Evolutionary conservation across 2,797 vertebrate genomes (phyloP), one percentile per base, ranked within the genome.

Genomic region (Botia almorhae): DNA sequence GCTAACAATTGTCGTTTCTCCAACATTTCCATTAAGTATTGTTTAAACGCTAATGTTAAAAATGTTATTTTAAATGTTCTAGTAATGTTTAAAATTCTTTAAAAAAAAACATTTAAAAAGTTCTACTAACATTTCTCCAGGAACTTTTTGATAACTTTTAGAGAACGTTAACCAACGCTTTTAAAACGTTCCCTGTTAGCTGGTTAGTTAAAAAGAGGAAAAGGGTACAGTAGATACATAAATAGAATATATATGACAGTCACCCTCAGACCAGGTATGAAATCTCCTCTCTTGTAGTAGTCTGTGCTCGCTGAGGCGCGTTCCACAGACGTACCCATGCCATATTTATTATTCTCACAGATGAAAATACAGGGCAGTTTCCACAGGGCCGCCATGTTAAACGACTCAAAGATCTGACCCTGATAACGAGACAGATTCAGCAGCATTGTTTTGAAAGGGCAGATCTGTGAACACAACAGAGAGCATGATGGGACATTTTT

Each of bases 371-470:
- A 93, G 0, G 97, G 97, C 82, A 98, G 74, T 86, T 98, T 74
- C 58, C 72, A 51, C 72, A 74, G 61, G 48, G 97, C 94, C 0
- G 97, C 96, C 97, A 99, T 98, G 61, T 99, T 99, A 87, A 95
- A 98, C 0, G 97, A 93, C 92, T 99, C 97, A 90, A 99, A 98
- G 84, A 99, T 96, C 90, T 99, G 97, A 78, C 97, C 97, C 97
- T 99, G 89, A 39, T 23, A 61, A 77, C 26, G n/a, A 80, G 85
- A 90, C 80, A 56, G 17, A 71, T 14, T 33, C 33, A 33, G 33
- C 16, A 43, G 13, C 16, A 7, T 48, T 51, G n/a, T 46, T 14
- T 64, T 33, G 50, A 46, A 71, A 46, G 8, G 29, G 60, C 39
- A 58, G 29, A 56, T 17, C 4, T 26, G 50, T 33, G 26, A 60